Conservation (phyloP, 2,888 invertebrate species). For the Osmoderma eremita region DNA sequence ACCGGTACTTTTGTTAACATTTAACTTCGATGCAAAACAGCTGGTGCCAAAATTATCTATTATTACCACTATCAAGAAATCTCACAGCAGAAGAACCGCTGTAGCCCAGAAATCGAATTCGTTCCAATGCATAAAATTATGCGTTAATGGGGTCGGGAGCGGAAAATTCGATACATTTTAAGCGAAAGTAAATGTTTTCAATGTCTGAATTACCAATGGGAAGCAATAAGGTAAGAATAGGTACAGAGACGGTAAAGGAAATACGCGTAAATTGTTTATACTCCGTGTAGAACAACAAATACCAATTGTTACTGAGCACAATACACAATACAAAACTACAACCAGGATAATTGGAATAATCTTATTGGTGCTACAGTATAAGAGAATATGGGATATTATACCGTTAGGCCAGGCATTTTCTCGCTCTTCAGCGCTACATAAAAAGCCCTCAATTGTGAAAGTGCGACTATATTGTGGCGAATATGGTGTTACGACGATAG, state of each 20-base stretch:
- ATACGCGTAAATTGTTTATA: too few species aligned
- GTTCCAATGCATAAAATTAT: conserved; percentile 14
- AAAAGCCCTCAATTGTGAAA: background rate
- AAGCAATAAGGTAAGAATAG: too few species aligned
- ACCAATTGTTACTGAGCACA: too few species aligned
- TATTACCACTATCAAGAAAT: too few species aligned
- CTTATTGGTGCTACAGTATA: background rate
- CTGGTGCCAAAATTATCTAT: too few species aligned
- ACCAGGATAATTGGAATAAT: background rate
- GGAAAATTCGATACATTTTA: conserved; percentile 39
- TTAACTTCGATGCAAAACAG: too few species aligned
- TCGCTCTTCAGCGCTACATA: background rate
- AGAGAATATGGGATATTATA: background rate
- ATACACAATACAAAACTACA: too few species aligned
- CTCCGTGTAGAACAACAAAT: too few species aligned
- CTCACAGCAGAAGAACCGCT: too few species aligned
- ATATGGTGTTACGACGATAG: conserved; percentile 3
- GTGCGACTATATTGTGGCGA: conserved; percentile 1
- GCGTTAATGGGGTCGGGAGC: conserved; percentile 7
- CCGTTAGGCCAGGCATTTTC: background rate
- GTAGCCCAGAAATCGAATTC: background rate
- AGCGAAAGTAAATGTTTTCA: conserved; percentile 28
- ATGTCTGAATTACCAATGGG: too few species aligned
- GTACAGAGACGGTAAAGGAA: too few species aligned
- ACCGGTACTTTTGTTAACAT: too few species aligned